Percentiles rank a stretch among this genome's conserved stretches.
These are phyloP conservation scores for Microplitis demolitor DNA, from an alignment of 1,140 invertebrate species.

Conservation along the genomic window DNA sequence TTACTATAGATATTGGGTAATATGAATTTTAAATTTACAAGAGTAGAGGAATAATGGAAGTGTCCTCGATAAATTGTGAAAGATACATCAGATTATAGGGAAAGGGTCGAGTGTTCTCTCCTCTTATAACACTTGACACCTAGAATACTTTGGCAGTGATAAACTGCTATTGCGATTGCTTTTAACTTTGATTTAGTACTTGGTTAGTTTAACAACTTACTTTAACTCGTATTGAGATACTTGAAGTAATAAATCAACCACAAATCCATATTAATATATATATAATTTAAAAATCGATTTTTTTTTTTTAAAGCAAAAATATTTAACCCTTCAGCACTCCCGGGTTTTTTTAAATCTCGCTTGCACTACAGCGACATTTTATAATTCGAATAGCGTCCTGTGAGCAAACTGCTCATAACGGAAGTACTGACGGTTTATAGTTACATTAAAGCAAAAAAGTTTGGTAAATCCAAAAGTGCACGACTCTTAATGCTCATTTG, in stretches of 20 bases:
- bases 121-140: neutral
- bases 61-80: neutral
- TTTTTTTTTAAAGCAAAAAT: no score
- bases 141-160: neutral
- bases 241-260: neutral
- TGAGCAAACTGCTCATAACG: no score
- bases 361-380: no score
- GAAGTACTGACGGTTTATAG: no score
- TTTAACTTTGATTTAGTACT: neutral
- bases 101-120: neutral
- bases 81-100: neutral
- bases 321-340: no score
- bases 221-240: neutral
- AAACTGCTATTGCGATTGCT: neutral
- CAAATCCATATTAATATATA: neutral
- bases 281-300: no score
- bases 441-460: no score
- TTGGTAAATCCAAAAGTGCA: no score
- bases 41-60: neutral
- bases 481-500: no score
- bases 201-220: neutral
- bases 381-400: no score
- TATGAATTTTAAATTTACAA: neutral
- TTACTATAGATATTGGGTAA: neutral
- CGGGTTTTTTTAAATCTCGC: no score